Percentiles rank a stretch among this genome's conserved stretches.
These are phyloP conservation scores for Girardia tigrina DNA, from an alignment of 2,888 invertebrate species.

Conservation along the genomic window DNA sequence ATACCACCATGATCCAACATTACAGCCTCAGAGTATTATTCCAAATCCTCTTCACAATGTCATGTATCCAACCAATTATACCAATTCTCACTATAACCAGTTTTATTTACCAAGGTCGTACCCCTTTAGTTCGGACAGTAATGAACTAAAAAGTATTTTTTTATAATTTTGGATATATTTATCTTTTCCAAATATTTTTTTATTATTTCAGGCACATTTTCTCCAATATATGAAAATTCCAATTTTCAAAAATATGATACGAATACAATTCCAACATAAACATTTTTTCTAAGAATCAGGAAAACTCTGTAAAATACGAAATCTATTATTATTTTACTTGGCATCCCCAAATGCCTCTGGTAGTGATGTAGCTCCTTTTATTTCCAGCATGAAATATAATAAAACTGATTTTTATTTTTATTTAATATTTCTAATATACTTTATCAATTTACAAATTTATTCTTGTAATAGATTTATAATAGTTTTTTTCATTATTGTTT, in stretches of 20 bases:
- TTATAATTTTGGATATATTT: background rate
- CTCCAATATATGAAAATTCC: background rate
- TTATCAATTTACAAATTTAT: too few relatives aligned
- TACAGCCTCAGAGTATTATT: constrained; percentile 1
- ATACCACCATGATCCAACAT: background rate
- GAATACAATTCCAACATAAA: background rate
- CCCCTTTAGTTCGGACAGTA: background rate
- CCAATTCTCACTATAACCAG: background rate
- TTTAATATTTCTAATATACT: too few relatives aligned
- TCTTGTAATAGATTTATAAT: too few relatives aligned
- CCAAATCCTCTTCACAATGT: constrained; percentile 1
- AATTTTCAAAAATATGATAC: constrained; percentile 1
- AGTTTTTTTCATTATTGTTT: too few relatives aligned
- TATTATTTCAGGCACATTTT: background rate
- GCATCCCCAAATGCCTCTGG: background rate
- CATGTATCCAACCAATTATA: constrained; percentile 2
- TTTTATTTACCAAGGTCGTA: constrained; percentile 2
- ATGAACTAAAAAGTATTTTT: background rate
- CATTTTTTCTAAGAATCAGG: background rate
- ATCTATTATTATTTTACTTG: background rate
- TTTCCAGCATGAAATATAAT: constrained; percentile 7
- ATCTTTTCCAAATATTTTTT: background rate
- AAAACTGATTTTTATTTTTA: background rate
- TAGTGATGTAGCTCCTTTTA: constrained; percentile 11
- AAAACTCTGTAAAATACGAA: background rate